Percentiles rank a stretch among this genome's conserved stretches.
phyloP scores from a whole-genome alignment of 1,140 invertebrate genomes.

The Drosophila nigromelanica region DNA sequence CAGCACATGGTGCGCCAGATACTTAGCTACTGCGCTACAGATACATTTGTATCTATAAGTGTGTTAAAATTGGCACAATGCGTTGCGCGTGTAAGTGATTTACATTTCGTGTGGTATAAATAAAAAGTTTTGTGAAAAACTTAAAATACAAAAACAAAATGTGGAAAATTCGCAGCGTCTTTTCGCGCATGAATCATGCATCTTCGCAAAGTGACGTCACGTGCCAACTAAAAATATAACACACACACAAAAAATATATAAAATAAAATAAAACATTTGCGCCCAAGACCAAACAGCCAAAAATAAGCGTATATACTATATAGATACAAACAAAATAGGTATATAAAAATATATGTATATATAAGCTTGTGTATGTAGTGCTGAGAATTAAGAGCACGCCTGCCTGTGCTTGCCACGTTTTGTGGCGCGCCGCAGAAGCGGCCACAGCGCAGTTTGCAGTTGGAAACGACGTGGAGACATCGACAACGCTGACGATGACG shows the following conservation, averaged over 20 bases:
- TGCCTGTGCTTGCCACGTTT: conserved; percentile 36
- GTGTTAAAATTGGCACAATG: conserved; percentile 70
- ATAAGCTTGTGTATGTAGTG: conserved; percentile 2
- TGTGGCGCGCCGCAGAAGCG: conserved; percentile 30
- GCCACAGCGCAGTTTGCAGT: neutral
- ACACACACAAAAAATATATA: neutral
- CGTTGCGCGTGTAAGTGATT: conserved; percentile 68
- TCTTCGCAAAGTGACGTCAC: conserved; percentile 69
- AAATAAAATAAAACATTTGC: conserved; percentile 66
- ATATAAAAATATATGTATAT: conserved; percentile 11
- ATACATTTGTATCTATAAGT: conserved; percentile 25
- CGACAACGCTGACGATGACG: conserved; percentile 30
- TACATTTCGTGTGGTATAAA: conserved; percentile 54
- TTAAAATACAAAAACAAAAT: conserved; percentile 31
- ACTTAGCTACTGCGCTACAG: conserved; percentile 32
- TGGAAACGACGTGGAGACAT: conserved; percentile 27
- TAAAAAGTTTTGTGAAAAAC: conserved; percentile 46
- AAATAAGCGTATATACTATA: conserved; percentile 31
- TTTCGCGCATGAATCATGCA: conserved; percentile 62
- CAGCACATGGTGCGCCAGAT: conserved; percentile 58
- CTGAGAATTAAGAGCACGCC: conserved; percentile 23
- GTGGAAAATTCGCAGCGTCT: conserved; percentile 41
- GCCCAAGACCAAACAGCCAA: conserved; percentile 40
- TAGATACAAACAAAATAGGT: conserved; percentile 33
- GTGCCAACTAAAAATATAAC: conserved; percentile 65